Evolutionary conservation across 2,888 invertebrate genomes (phyloP).

Genomic region (Temnothorax unifasciatus): DNA sequence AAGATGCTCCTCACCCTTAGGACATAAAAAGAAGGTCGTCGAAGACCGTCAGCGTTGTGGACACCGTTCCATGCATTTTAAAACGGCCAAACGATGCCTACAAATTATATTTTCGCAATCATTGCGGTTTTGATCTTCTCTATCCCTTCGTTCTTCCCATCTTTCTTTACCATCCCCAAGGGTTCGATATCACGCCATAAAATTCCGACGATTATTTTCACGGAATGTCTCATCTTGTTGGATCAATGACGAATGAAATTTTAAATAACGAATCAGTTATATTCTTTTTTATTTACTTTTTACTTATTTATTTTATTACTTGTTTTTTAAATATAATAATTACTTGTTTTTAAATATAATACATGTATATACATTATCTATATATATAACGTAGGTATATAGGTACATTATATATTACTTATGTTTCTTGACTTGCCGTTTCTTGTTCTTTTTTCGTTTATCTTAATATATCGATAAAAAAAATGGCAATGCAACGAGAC

Average conservation of each 20-base stretch:
- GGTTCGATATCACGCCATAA: conserved; percentile 29
- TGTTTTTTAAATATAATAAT: background rate
- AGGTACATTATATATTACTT: background rate
- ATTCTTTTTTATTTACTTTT: background rate
- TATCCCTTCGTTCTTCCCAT: background rate
- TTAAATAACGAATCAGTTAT: background rate
- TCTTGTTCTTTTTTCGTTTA: conserved; percentile 11
- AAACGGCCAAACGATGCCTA: conserved; percentile 63
- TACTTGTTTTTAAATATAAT: background rate
- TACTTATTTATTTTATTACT: background rate
- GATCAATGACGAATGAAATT: background rate
- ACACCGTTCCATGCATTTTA: conserved; percentile 79
- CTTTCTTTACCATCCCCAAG: conserved; percentile 13
- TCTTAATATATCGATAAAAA: conserved; percentile 16
- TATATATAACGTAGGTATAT: background rate
- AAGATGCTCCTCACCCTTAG: conserved; percentile 22
- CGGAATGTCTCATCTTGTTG: background rate
- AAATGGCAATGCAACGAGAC: conserved; percentile 2
- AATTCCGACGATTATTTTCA: conserved; percentile 25
- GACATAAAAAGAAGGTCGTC: conserved; percentile 62
- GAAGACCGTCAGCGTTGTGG: conserved; percentile 53
- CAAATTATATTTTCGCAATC: conserved; percentile 69
- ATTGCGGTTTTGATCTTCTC: conserved; percentile 23
- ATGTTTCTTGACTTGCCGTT: background rate
- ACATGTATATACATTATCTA: background rate